Evolutionary conservation across 2,888 invertebrate species (phyloP), one percentile per base, ranked within the genome.

Genomic region (Cyclophora punctaria): DNA sequence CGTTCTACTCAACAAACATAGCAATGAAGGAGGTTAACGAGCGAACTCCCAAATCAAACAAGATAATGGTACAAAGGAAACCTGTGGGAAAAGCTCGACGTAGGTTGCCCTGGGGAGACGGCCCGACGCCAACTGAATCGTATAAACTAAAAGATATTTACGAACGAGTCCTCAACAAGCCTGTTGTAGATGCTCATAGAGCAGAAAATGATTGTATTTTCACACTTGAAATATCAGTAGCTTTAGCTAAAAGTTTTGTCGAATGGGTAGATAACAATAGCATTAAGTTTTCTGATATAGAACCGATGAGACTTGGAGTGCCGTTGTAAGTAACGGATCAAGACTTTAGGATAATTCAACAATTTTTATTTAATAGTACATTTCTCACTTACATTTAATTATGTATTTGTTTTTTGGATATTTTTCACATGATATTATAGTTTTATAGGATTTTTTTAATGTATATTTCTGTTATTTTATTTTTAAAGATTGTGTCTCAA

Each of bases 121-220:
- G 66, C 0, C 7, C 50, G 0, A 76, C 66, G 48, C 78, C 80
- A 2, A 60, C 51, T 5, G 56, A 65, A 0, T 78, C 73, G 3
- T 93, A 91, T 65, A 91, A 89, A 71, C 71, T 94, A 5, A 64
- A 58, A 3, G 78, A 90, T 48, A 73, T 94, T 20, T 93, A 90
- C 67, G 75, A 89, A 51, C 82, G 92, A 47, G 69, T 91, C 6
- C 79, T 92, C 20, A 80, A 81, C 0, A 75, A 75, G 7, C 62
- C 74, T 0, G 78, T 90, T 0, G 47, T 66, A 2, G 71, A 83
- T 52, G 81, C 89, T 2, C 94, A 95, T 67, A 81, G 86, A 45
- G 94, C 95, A 2, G 94, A 94, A 67, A 89, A 80, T 44, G 95
- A 95, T 74, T 93, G 92, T 7, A 59, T 89, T 0, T 88, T 91